Evolutionary conservation across 2,888 invertebrate species (phyloP).

Genomic region (Pterostichus madidus): DNA sequence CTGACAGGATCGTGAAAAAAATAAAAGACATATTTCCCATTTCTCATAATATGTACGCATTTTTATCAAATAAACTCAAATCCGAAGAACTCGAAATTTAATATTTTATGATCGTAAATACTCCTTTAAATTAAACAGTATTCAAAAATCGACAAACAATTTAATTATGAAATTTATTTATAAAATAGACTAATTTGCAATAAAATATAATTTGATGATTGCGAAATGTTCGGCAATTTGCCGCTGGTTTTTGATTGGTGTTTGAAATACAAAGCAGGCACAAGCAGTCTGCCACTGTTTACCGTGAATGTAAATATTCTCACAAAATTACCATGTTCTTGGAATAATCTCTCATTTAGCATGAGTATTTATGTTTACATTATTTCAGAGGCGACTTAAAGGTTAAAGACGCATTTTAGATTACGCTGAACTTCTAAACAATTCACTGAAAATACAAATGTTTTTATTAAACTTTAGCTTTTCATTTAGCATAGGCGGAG

Average conservation of each 20-base stretch:
- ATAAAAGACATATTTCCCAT: too few relatives aligned
- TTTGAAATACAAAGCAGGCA: not conserved
- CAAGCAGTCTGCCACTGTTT: conserved; percentile 57
- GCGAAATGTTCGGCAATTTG: conserved; percentile 1
- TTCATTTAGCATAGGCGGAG: conserved; percentile 25
- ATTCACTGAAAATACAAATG: conserved; percentile 25
- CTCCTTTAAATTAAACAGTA: too few relatives aligned
- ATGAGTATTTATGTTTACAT: conserved; percentile 55
- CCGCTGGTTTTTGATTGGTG: conserved; percentile 25
- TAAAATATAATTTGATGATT: too few relatives aligned
- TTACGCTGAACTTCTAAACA: conserved; percentile 16
- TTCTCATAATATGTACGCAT: too few relatives aligned
- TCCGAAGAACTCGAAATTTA: too few relatives aligned
- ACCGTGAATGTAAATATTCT: conserved; percentile 61
- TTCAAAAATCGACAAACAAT: too few relatives aligned
- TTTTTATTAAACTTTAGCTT: conserved; percentile 19
- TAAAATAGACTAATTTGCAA: too few relatives aligned
- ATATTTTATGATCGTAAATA: not conserved
- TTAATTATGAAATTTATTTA: too few relatives aligned
- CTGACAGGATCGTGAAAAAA: too few relatives aligned
- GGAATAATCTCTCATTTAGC: conserved; percentile 64
- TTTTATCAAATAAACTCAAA: too few relatives aligned
- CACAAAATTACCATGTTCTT: conserved; percentile 61
- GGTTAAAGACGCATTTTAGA: conserved; percentile 51
- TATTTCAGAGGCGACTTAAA: conserved; percentile 63